Base-by-base conservation (phyloP, 1,140 invertebrate species). In the Planococcus citri region DNA sequence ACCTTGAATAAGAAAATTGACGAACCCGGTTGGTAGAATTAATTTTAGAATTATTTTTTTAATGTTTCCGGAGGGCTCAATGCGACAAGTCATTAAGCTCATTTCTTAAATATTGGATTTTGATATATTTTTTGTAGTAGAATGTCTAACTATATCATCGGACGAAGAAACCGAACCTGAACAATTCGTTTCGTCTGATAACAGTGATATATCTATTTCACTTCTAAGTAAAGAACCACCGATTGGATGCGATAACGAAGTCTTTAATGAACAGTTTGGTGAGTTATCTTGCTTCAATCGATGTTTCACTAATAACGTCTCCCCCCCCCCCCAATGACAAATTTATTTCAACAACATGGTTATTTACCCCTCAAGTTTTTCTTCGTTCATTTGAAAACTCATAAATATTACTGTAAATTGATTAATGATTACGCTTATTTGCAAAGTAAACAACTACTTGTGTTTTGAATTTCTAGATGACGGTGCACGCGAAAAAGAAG, bases 221-320 rank as follows among this genome's bases (percentile, higher is more conserved):
- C 70, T 33, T 73, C 76, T 71, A 79, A 77, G 67, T 69, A 73
- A 71, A 76, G 73, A 51, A 73, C 71, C 71, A 78, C 76, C 17
- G 64, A 12, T 79, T 81, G 1, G 84, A 86, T 84, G 86, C 73
- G 85, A 84, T 73, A 81, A 83, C 71, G 79, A 79, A 79, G 78
- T 74, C 79, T 79, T 4, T 58, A 20, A 20, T 22, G 4, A 6
- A 58, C 51, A 58, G 17, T 20, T 22, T 22, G 21, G 17, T 58
- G 17, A 22, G 4, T 58, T n/a, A 17, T 8, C 17, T 6, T 58
- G 3, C 17, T 8, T 8, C 6, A 20, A 58, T 58, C 17, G 17
- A 20, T 58, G 4, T 58, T 58, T 58, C 51, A 9, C 9, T 10
- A 41, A 41, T 41, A 41, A 41, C n/a, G 9, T 41, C n/a, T n/a